Evolutionary conservation across 2,888 invertebrate genomes (phyloP), one percentile per base, ranked within the genome.

Genomic region (Chydorus sphaericus): DNA sequence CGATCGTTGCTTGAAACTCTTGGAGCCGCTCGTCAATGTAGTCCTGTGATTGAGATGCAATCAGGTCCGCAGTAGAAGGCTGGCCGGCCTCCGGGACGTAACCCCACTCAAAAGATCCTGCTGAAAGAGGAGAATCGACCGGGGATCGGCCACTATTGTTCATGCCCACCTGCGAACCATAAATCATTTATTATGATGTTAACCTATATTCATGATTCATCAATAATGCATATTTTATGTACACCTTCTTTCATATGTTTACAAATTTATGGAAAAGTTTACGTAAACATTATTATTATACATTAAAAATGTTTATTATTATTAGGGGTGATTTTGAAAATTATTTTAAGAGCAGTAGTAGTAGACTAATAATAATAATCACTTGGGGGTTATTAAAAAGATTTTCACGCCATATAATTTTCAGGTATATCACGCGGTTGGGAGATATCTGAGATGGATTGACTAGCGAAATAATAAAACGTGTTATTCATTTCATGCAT

Each of bases 1-100:
- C 82, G 71, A 92, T 92, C 31, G 91, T 91, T 61, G 86, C 83
- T 72, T 91, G 90, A 70, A 91, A 92, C 73, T 92, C 90, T 54
- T 90, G 88, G 65, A 92, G 77, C 70, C 88, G 87, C 72, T 92
- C 92, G 69, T 92, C 92, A 61, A 92, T 82, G 70, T 91, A 92
- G 71, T 92, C 91, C 73, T 92, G 91, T 59, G 88, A 88, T 73
- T 92, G 92, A 69, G 83, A 85, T 60, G 90, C 90, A 65, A 91
- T 90, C 64, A 90, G 90, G 71, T 90, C 89, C 49, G 90, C 90
- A 18, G 90, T 90, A 58, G 88, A 85, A 10, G 85, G 86, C 48
- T 88, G 63, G 31, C 60, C 59, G 28, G 86, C 31, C 30, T 57
- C 54, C 11, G 57, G 57, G n/a, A 53, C 57, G 37, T 48, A 57